Base-by-base conservation (phyloP, 2,113 vertebrate species). In the Barnardius zonarius region DNA sequence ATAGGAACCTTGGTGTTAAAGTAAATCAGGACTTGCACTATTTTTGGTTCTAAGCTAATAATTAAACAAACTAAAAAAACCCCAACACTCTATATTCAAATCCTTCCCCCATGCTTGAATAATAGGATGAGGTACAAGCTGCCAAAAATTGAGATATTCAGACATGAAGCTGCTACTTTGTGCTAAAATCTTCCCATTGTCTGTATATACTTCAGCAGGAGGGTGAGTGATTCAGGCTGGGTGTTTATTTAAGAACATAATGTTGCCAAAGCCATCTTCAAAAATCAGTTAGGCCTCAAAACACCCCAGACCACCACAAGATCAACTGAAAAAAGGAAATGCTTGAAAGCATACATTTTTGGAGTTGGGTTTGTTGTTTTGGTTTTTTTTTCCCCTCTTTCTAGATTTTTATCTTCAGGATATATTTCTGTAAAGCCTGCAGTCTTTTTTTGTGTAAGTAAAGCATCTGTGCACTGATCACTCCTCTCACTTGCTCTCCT, bases 41-140 rank as follows among this genome's bases (percentile, higher is more conserved):
- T 97, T 98, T 97, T 93, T 92, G 88, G 93, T 95, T 93, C 88
- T 84, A 94, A 96, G 91, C 96, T 94, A 96, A 95, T 97, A 98
- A 98, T 97, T 96, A 97, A 96, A 91, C 94, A 92, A 95, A 91
- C 80, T 39, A 93, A 95, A 96, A 92, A 90, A 1, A 12, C 15
- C 0, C 41, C 72, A 70, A 75, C 64, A 83, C 66, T 93, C 83
- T 89, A 84, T 57, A 90, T 86, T 88, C 92, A 63, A 79, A 57
- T 80, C 85, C 63, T 96, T 75, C 67, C 49, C 54, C 70, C 70
- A 76, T 69, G 83, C 77, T 96, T 90, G 78, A 96, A 95, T 92
- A 96, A 96, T 57, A 88, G 92, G 73, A 79, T 59, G 74, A 93
- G 74, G 82, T 74, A 57, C 37, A 94, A 89, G 66, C 70, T 92